phyloP scores from a whole-genome alignment of 2,113 vertebrate species.

The Thamnophis sirtalis region DNA sequence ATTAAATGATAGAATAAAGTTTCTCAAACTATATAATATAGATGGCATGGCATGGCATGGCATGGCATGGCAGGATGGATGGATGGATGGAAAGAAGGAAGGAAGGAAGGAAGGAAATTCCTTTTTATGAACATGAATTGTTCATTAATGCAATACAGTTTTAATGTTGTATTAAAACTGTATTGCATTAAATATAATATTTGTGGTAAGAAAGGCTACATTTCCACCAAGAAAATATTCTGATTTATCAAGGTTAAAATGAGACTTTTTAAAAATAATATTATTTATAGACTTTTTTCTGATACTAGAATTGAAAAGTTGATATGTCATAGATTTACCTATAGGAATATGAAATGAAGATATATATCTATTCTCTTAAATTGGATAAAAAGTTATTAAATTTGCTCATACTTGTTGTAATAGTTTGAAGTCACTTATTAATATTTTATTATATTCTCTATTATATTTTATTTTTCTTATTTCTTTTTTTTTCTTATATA shows the following conservation, averaged over 20 bases:
- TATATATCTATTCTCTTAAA: not conserved
- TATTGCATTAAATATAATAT: slow-evolving; percentile 36
- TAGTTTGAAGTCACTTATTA: not conserved
- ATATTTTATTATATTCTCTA: not conserved
- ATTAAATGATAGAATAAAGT: not conserved
- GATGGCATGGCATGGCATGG: not conserved
- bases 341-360: not conserved
- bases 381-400: not conserved
- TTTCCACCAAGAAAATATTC: slow-evolving; percentile 48
- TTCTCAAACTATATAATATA: not conserved
- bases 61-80: too few relatives aligned
- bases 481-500: not conserved
- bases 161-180: slow-evolving; percentile 36
- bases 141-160: too few relatives aligned
- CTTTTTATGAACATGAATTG: not conserved
- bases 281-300: not conserved
- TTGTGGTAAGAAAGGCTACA: slow-evolving; percentile 25
- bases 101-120: not conserved
- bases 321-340: not conserved
- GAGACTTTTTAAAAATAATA: not conserved
- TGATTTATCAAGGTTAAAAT: slow-evolving; percentile 10
- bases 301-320: not conserved
- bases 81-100: not conserved
- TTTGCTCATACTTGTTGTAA: not conserved
- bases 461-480: not conserved